Evolutionary conservation across 2,888 invertebrate species (phyloP), one percentile per base, ranked within the genome.

Genomic region (Melitaea athalia): DNA sequence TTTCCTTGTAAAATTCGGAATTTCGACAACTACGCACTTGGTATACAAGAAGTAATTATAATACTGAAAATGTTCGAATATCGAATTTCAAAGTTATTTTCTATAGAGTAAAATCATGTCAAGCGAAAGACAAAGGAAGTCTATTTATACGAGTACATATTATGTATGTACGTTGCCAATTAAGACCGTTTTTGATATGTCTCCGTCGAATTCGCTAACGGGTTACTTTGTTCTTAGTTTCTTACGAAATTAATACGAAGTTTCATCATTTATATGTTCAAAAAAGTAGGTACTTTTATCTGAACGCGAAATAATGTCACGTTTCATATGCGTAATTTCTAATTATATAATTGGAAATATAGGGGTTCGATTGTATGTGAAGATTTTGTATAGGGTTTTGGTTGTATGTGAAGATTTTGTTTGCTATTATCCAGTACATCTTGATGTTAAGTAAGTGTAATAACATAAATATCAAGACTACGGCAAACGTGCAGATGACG

Each of bases 191-290:
- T 49, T 49, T 49, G 47, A 49, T 49, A 14, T 49, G n/a, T 5
- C 47, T 14, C 47, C n/a, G n/a, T 49, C 47, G n/a, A 49, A 49
- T 49, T 49, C 47, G 47, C 47, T 49, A 49, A 49, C 47, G 47
- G n/a, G 47, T 49, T 49, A 49, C 47, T 49, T 49, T 49, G 47
- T 49, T 49, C 47, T 38, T 38, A 38, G 38, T 38, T 38, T 38
- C 38, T 49, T 49, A 49, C 47, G n/a, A 11, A 45, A 49, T 49
- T 14, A n/a, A 6, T 49, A 3, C n/a, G 47, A n/a, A 49, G 47
- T 49, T 49, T 49, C 47, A 49, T 49, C 47, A 49, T n/a, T 49
- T n/a, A n/a, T 7, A 24, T 24, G 3, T 24, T 24, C 24, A 38
- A 38, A 0, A 8, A 38, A 5, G 47, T 14, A 14, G 14, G 47